Evolutionary conservation across 2,888 invertebrate genomes (phyloP).

Genomic region (Aleiodes testaceus): DNA sequence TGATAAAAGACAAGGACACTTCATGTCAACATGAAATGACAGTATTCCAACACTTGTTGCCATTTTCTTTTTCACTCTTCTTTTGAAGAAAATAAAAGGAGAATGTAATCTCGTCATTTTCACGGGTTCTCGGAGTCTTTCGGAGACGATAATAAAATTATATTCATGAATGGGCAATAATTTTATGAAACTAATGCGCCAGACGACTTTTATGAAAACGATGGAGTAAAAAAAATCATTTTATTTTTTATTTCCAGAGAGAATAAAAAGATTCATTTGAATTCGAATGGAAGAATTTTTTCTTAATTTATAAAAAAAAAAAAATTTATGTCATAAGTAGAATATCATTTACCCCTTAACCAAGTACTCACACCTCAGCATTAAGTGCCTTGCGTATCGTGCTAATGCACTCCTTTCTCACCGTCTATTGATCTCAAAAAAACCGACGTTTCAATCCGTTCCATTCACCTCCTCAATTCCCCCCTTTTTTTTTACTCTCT

Average conservation of each 20-base stretch:
- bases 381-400: slow-evolving; percentile 60
- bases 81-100: slow-evolving; percentile 33
- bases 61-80: slow-evolving; percentile 12
- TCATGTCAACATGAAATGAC: slow-evolving; percentile 6
- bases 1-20: slow-evolving; percentile 6
- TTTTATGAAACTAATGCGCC: slow-evolving; percentile 71
- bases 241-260: not conserved
- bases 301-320: too few relatives aligned
- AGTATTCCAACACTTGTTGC: slow-evolving; percentile 9
- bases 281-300: too few relatives aligned
- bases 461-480: slow-evolving; percentile 61
- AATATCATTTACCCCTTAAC: not conserved
- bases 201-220: slow-evolving; percentile 73
- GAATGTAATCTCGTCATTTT: slow-evolving; percentile 45
- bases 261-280: too few relatives aligned
- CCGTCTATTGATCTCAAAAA: slow-evolving; percentile 56
- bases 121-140: slow-evolving; percentile 46
- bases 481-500: slow-evolving; percentile 25
- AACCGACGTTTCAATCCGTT: slow-evolving; percentile 67
- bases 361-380: not conserved
- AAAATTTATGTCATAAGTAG: too few relatives aligned
- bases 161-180: slow-evolving; percentile 66
- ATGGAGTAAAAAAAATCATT: slow-evolving; percentile 35
- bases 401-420: slow-evolving; percentile 67
- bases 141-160: slow-evolving; percentile 65